Base-by-base conservation (phyloP, 1,140 invertebrate genomes). In the Ectropis grisescens region DNA sequence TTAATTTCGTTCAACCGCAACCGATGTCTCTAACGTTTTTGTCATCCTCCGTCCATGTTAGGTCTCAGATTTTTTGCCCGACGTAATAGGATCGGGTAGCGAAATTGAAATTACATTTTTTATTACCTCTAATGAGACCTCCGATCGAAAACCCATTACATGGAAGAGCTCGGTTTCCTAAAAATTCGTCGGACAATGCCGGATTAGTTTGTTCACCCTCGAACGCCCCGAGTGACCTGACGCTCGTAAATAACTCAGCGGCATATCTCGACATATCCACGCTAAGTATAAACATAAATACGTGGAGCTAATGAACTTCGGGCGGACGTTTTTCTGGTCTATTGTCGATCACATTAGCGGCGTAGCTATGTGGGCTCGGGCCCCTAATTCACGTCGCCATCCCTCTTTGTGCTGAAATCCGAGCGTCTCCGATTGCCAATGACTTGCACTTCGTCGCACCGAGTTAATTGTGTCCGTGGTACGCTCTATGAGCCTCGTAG, bases 381-480 rank as follows among this genome's bases (percentile, higher is more conserved):
- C 44, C 54, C 48, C 47, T 55, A 58, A 65, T 58, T 49, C 37
- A 52, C 6, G 16, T 36, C 26, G 49, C 64, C 58, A 50, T 39
- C 54, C 37, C 46, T 53, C 49, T 70, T 69, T 66, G 58, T 70
- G 50, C 51, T 64, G 65, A 68, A 76, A 76, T 67, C 58, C 52
- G 66, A 70, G 50, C 52, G 45, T 54, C 47, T 41, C 55, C 57
- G 58, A 69, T 70, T 70, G 62, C 54, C 41, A 48, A 47, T 78
- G 72, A 78, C 72, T 75, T 67, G 64, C 69, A 56, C 23, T 61
- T 72, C 49, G 42, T 41, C 53, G 50, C 55, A 53, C 56, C 37
- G 48, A 69, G 57, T 70, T 76, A 74, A 78, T 74, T 74, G 56
- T 60, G 60, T 62, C 57, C 44, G 45, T 43, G 30, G 42, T 24